These are phyloP conservation scores for Marisa cornuarietis DNA, from an alignment of 1,140 invertebrate species.

Conservation along the genomic window DNA sequence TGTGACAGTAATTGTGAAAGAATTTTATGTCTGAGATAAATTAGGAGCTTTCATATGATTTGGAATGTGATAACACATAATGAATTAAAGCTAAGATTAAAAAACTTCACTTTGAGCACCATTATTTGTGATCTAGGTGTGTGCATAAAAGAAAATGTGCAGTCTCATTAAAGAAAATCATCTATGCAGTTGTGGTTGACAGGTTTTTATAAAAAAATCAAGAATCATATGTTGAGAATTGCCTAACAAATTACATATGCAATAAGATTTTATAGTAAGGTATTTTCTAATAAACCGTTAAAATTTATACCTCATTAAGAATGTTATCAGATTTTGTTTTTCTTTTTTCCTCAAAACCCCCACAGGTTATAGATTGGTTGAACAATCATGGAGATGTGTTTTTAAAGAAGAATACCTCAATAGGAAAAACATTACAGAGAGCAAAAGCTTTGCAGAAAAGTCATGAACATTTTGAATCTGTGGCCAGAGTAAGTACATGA, in stretches of 20 bases:
- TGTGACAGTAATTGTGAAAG: too few species aligned
- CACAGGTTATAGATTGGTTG: constrained; percentile 93
- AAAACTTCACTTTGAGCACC: too few species aligned
- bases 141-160: too few species aligned
- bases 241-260: neutral
- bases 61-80: too few species aligned
- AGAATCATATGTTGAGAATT: too few species aligned
- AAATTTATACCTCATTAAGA: neutral
- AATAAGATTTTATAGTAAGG: neutral
- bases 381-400: constrained; percentile 99
- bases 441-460: constrained; percentile 95
- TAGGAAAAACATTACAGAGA: constrained; percentile 93
- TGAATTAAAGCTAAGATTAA: too few species aligned
- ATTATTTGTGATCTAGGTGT: too few species aligned
- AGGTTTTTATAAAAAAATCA: too few species aligned
- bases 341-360: constrained; percentile 18
- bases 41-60: too few species aligned
- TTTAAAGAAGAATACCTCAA: constrained; percentile 93
- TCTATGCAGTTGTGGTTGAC: too few species aligned
- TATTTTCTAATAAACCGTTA: neutral
- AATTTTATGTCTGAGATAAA: too few species aligned
- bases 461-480: constrained; percentile 98
- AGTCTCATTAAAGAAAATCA: too few species aligned
- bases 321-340: neutral
- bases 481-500: constrained; percentile 81